Conservation (phyloP, 2,888 invertebrate species). For the Pherbina coryleti region DNA sequence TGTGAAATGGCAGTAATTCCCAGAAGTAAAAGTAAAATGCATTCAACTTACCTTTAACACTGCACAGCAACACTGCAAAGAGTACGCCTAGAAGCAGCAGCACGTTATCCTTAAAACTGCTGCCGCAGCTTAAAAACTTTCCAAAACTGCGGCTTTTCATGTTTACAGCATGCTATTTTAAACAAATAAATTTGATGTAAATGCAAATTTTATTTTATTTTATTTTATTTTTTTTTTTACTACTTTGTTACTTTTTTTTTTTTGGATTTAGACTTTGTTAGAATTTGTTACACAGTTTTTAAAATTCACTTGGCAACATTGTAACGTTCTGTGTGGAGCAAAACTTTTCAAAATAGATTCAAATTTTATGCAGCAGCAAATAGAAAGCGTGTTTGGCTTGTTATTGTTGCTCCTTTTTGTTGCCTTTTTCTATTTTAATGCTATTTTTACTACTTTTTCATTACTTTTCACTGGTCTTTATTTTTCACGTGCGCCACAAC, state of each 20-base stretch:
- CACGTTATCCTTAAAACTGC: not conserved
- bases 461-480: not conserved
- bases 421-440: not conserved
- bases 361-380: not conserved
- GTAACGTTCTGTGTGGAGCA: not conserved
- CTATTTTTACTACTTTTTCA: slow-evolving; percentile 2
- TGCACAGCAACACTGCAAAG: slow-evolving; percentile 28
- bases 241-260: not conserved
- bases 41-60: slow-evolving; percentile 33
- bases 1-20: no score
- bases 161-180: slow-evolving; percentile 36
- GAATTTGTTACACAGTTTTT: no score
- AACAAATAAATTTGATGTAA: not conserved
- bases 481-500: not conserved
- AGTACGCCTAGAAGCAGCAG: slow-evolving; percentile 19
- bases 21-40: not conserved
- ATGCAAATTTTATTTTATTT: not conserved
- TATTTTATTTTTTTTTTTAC: not conserved
- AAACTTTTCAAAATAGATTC: not conserved
- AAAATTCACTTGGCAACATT: no score
- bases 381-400: not conserved
- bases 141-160: slow-evolving; percentile 33
- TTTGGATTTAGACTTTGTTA: no score
- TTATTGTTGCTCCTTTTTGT: not conserved
- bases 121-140: slow-evolving; percentile 18